Evolutionary conservation across 2,797 vertebrate genomes (phyloP), one percentile per base, ranked within the genome.

Genomic region (Dicrostonyx torquatus): DNA sequence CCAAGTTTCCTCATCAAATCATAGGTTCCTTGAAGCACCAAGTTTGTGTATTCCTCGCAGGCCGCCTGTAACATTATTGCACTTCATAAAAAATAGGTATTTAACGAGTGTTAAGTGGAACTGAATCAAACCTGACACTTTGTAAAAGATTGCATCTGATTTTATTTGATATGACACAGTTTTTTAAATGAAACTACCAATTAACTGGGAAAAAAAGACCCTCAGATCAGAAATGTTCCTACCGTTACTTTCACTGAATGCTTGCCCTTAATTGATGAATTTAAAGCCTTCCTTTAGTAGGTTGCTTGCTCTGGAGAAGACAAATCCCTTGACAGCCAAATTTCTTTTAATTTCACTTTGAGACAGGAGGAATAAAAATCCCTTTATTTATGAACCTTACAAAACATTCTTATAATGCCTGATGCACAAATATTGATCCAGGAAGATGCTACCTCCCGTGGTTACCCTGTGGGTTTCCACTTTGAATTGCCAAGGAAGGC

Each of bases 241-340:
- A 97, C 72, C 50, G 70, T 92, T 97, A 94, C 89, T 97, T 97
- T 96, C 97, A 95, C 91, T 97, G 96, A 97, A 88, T 91, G 97
- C 98, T 98, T 97, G 96, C 75, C 93, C 98, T 98, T 97, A 98
- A 98, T 97, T 98, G 97, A 97, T 95, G 98, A 97, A 97, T 98
- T 98, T 98, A 97, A 98, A 97, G 68, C 80, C 64, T 97, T 96
- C 96, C 95, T 97, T 97, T 96, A 84, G 79, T 78, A 96, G 85
- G 60, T 92, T 98, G 96, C 98, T 98, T 98, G 92, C 95, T 97
- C 93, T 84, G 88, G 88, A 98, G 96, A 87, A 96, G 70, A 96
- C 94, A 98, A 97, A 4, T 4, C 87, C 97, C 91, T 96, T 97
- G 97, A 98, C 95, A 97, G 94, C 73, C 90, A 97, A 97, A 97